phyloP scores from a whole-genome alignment of 2,113 vertebrate species.

The Pedionomus torquatus region DNA sequence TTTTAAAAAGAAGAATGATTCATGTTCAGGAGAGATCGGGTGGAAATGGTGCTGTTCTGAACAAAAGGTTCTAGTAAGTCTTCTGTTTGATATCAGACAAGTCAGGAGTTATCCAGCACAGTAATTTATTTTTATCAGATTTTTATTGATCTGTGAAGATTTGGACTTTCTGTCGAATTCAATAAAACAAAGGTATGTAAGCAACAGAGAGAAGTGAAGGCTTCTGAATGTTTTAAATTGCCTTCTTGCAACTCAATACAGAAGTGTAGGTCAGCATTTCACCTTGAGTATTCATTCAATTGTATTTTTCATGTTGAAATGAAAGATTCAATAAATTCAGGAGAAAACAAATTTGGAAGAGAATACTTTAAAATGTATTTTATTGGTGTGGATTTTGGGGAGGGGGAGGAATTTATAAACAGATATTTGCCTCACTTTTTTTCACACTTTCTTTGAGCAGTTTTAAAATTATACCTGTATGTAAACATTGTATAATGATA shows the following conservation, averaged over 20 bases:
- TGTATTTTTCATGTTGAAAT: conserved; percentile 71
- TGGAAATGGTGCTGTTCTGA: conserved; percentile 87
- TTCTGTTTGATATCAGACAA: conserved; percentile 50
- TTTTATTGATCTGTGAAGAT: conserved; percentile 47
- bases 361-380: conserved; percentile 61
- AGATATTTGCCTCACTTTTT: conserved; percentile 75
- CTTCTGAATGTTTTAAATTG: neutral
- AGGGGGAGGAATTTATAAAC: conserved; percentile 69
- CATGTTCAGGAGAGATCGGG: conserved; percentile 32
- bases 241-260: conserved; percentile 49
- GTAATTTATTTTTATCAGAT: conserved; percentile 71
- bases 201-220: neutral
- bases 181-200: conserved; percentile 7
- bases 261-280: conserved; percentile 62
- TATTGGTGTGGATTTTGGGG: conserved; percentile 57
- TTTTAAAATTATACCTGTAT: conserved; percentile 86
- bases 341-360: conserved; percentile 62
- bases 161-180: conserved; percentile 24
- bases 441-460: conserved; percentile 81
- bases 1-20: neutral
- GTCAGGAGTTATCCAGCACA: conserved; percentile 42
- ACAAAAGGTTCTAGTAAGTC: conserved; percentile 51
- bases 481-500: conserved; percentile 90
- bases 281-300: conserved; percentile 23
- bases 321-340: conserved; percentile 63